Evolutionary conservation across 30 jellyfish, hydroid and myxozoan species (phyloP).

Genomic region (Aurelia coerulea): DNA sequence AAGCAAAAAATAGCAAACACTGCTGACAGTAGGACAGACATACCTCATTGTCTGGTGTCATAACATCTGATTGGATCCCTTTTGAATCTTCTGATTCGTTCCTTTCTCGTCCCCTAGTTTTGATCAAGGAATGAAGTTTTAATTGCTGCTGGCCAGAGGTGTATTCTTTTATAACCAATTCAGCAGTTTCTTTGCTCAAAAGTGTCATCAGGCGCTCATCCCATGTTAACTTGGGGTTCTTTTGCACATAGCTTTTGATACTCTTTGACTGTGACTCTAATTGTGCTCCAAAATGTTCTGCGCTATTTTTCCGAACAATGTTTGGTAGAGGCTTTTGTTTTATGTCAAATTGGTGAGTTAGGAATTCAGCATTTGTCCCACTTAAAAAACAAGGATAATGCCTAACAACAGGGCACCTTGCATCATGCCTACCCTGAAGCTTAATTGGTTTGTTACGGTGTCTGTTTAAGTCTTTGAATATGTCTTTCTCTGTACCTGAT

Average conservation of each 20-base stretch:
- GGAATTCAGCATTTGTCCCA: background rate
- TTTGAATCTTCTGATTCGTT: background rate
- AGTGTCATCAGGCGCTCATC: slow-evolving; percentile 77
- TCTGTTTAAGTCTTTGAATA: slow-evolving; percentile 18
- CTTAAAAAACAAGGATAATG: slow-evolving; percentile 67
- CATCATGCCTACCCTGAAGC: slow-evolving; percentile 65
- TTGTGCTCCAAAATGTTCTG: background rate
- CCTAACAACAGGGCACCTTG: slow-evolving; percentile 55
- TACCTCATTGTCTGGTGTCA: background rate
- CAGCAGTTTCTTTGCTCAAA: slow-evolving; percentile 88
- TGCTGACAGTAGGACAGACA: no score
- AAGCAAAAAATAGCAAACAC: no score
- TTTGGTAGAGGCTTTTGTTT: slow-evolving; percentile 39
- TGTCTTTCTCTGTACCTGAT: background rate
- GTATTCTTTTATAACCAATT: slow-evolving; percentile 62
- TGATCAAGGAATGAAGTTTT: slow-evolving; percentile 15
- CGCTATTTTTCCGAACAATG: background rate
- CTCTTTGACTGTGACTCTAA: background rate
- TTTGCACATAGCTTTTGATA: background rate
- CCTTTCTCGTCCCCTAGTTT: background rate
- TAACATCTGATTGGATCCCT: background rate
- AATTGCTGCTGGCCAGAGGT: slow-evolving; percentile 59
- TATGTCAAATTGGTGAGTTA: background rate
- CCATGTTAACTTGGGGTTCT: slow-evolving; percentile 57
- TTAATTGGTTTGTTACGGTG: background rate